These are phyloP conservation scores for Drosophila pectinifera DNA, from an alignment of 1,140 invertebrate species.

Conservation along the genomic window DNA sequence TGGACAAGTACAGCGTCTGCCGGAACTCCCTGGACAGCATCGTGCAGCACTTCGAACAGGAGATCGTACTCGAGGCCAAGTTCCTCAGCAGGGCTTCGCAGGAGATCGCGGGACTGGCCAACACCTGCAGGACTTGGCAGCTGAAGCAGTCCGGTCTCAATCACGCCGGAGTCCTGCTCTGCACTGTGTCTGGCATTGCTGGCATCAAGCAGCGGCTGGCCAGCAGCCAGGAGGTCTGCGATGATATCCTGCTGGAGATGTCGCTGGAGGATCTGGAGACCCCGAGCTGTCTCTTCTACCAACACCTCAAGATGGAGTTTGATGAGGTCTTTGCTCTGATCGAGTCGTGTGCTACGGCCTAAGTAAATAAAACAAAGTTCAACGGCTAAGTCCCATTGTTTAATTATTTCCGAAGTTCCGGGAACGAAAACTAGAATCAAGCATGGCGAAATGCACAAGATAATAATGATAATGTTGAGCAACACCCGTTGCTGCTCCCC, in stretches of 20 bases:
- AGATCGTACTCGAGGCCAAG: slow-evolving; percentile 29
- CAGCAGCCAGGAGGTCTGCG: slow-evolving; percentile 23
- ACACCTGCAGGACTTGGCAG: slow-evolving; percentile 35
- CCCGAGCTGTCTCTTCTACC: slow-evolving; percentile 43
- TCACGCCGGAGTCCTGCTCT: slow-evolving; percentile 42
- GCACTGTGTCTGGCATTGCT: slow-evolving; percentile 44
- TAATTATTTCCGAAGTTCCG: no score
- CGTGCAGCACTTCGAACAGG: slow-evolving; percentile 38
- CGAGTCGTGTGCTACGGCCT: slow-evolving; percentile 23
- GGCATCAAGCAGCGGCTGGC: slow-evolving; percentile 37
- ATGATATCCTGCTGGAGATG: slow-evolving; percentile 48
- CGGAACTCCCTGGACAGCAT: slow-evolving; percentile 34
- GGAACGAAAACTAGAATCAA: neutral
- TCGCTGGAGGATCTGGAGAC: slow-evolving; percentile 41
- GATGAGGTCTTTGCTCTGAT: slow-evolving; percentile 41
- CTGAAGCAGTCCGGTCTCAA: slow-evolving; percentile 34
- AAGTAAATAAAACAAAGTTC: slow-evolving; percentile 1
- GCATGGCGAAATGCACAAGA: no score
- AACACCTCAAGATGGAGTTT: slow-evolving; percentile 46
- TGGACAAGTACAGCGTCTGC: slow-evolving; percentile 52
- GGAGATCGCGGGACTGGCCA: slow-evolving; percentile 19
- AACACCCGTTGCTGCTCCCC: no score
- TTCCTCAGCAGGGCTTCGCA: slow-evolving; percentile 29
- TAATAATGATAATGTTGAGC: no score
- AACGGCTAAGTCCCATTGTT: neutral